Evolutionary conservation across 2,113 vertebrate species (phyloP).

Genomic region (Nothobranchius furzeri): DNA sequence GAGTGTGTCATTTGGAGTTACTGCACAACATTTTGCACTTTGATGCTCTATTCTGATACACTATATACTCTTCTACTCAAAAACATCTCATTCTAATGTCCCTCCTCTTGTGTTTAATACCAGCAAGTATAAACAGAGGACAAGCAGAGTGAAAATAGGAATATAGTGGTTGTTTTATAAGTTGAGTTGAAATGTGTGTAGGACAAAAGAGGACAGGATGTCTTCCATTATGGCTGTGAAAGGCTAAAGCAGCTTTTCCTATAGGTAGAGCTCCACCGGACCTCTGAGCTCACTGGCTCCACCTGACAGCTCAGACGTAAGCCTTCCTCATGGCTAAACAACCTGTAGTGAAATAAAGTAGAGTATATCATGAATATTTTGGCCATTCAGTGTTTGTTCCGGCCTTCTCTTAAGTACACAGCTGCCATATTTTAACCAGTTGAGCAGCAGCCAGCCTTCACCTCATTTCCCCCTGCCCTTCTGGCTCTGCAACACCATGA

Average conservation of each 20-base stretch:
- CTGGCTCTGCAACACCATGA: conserved; percentile 48
- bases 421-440: conserved; percentile 30
- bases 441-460: conserved; percentile 15
- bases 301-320: conserved; percentile 19
- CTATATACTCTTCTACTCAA: conserved; percentile 57
- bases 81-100: conserved; percentile 63
- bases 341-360: conserved; percentile 29
- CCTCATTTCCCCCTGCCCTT: conserved; percentile 42
- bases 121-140: conserved; percentile 56
- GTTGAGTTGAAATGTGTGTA: conserved; percentile 60
- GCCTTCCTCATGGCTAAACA: conserved; percentile 29
- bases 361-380: conserved; percentile 41
- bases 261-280: conserved; percentile 42
- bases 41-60: conserved; percentile 7
- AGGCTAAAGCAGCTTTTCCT: conserved; percentile 32
- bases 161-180: conserved; percentile 62
- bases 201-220: conserved; percentile 51
- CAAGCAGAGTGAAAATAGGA: conserved; percentile 55
- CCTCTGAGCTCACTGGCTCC: conserved; percentile 30
- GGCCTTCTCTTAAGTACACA: conserved; percentile 17
- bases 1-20: background rate
- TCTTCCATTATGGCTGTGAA: conserved; percentile 42
- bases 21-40: background rate
- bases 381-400: conserved; percentile 35
- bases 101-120: conserved; percentile 61